Conservation (phyloP, 2,113 vertebrate species). For the Nasalis larvatus region DNA sequence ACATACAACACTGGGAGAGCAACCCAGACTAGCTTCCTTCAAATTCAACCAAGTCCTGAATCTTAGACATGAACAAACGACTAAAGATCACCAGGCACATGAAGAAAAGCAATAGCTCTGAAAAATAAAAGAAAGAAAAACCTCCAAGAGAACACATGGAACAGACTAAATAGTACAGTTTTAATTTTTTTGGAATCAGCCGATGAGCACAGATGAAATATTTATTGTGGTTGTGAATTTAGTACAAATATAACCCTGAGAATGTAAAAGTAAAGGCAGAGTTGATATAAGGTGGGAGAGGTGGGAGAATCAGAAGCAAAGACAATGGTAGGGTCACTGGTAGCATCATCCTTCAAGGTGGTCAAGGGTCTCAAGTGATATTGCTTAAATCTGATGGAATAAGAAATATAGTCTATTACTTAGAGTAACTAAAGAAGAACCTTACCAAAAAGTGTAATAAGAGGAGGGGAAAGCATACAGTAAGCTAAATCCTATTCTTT, state of each 20-base stretch:
- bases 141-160: background rate
- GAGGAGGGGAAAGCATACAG: background rate
- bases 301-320: background rate
- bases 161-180: background rate
- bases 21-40: background rate
- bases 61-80: background rate
- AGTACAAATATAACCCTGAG: background rate
- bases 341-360: background rate
- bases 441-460: background rate
- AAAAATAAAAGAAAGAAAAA: background rate
- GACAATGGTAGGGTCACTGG: too few relatives aligned
- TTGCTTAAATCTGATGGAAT: background rate
- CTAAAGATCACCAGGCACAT: background rate
- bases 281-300: background rate
- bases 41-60: background rate
- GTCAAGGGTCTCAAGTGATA: background rate
- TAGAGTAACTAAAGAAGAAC: background rate
- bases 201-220: background rate
- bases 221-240: background rate
- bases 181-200: background rate
- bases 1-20: background rate
- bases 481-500: background rate
- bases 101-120: background rate
- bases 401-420: background rate
- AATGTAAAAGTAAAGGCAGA: background rate